Evolutionary conservation across 2,113 vertebrate genomes (phyloP).

Genomic region (Climacteris rufus): DNA sequence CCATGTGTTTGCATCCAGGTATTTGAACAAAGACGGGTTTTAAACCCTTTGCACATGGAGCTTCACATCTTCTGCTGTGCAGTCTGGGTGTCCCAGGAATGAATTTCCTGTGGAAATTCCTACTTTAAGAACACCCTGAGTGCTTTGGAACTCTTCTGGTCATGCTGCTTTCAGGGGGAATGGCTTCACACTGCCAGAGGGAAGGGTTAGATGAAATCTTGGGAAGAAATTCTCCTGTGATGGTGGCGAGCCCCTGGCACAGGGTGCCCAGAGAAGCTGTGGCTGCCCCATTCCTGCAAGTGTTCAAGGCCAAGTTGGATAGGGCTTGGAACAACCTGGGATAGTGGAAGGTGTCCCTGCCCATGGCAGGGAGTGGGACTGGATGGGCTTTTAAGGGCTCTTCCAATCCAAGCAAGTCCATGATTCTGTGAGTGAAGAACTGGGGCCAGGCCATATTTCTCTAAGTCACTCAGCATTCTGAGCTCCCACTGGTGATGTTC

Average conservation of each 20-base stretch:
- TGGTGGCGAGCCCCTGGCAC: not conserved
- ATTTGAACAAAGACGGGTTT: not conserved
- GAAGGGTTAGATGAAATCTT: not conserved
- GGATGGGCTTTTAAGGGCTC: not conserved
- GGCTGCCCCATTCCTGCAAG: not conserved
- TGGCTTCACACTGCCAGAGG: not conserved
- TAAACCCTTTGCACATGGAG: not conserved
- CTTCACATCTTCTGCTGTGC: not conserved
- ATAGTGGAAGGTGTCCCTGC: not conserved
- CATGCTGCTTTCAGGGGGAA: not conserved
- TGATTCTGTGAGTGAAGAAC: not conserved
- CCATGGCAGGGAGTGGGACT: not conserved
- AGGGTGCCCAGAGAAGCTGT: not conserved
- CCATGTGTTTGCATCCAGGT: not conserved
- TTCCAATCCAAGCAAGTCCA: not conserved
- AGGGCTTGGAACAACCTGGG: not conserved
- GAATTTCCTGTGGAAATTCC: not conserved
- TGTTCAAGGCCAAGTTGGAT: not conserved
- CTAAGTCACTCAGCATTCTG: not conserved
- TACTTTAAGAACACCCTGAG: not conserved
- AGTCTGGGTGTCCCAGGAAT: not conserved
- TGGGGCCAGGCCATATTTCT: not conserved
- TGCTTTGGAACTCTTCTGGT: not conserved
- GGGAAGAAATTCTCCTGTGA: not conserved
- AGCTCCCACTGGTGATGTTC: not conserved